These are phyloP conservation scores for Nyleta sp. DNA, from an alignment of 2,888 invertebrate genomes.

Conservation along the genomic window DNA sequence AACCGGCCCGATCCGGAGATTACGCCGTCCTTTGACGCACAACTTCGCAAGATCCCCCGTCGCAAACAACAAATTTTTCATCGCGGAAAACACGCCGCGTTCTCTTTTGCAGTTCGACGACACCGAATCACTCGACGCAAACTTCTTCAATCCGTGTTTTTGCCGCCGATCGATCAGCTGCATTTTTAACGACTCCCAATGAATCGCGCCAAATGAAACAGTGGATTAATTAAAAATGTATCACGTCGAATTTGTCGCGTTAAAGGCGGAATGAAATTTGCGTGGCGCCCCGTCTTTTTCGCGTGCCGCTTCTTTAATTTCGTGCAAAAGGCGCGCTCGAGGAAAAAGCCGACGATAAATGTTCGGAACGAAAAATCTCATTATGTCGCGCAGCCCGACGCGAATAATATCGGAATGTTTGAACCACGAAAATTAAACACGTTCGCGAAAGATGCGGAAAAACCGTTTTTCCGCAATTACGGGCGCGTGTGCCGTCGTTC, in stretches of 20 bases:
- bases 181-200: not conserved
- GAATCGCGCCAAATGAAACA: conserved; percentile 5
- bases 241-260: not conserved
- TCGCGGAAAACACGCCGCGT: not conserved
- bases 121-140: not conserved
- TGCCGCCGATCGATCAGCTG: not conserved
- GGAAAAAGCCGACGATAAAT: not conserved
- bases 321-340: not conserved
- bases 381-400: not conserved
- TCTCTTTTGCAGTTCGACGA: not conserved
- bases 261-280: not conserved
- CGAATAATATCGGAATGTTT: conserved; percentile 11
- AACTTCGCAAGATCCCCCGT: conserved; percentile 24
- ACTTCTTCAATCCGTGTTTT: not conserved
- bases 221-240: conserved; percentile 12
- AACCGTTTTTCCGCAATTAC: conserved; percentile 9
- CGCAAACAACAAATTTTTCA: conserved; percentile 19
- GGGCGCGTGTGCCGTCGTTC: not conserved
- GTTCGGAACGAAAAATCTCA: conserved; percentile 13
- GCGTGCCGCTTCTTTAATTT: not conserved
- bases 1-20: conserved; percentile 24
- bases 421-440: conserved; percentile 20
- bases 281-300: not conserved
- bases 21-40: conserved; percentile 32
- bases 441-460: conserved; percentile 10